phyloP scores from a whole-genome alignment of 2,888 invertebrate species.

The Callyntrura guangdongensis region DNA sequence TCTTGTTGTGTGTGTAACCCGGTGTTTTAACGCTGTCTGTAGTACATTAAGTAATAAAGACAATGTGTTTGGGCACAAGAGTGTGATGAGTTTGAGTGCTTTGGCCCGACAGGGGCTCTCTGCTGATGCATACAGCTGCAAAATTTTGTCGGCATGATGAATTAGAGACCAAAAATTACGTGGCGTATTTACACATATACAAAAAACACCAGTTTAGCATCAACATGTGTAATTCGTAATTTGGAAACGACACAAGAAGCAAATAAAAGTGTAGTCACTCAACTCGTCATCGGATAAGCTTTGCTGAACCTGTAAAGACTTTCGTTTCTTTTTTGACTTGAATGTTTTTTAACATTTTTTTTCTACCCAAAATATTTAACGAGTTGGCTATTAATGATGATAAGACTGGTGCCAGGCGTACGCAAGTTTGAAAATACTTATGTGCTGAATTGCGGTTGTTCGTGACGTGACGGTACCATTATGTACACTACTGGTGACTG shows the following conservation, averaged over 20 bases:
- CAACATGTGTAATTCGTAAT: neutral
- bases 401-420: slow-evolving; percentile 52
- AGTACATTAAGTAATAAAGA: slow-evolving; percentile 23
- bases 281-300: slow-evolving; percentile 19
- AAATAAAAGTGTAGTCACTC: slow-evolving; percentile 25
- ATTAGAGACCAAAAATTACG: slow-evolving; percentile 37
- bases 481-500: neutral
- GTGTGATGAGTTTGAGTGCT: neutral
- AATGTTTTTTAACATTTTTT: neutral
- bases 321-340: neutral
- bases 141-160: slow-evolving; percentile 51
- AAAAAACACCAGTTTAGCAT: neutral
- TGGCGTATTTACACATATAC: neutral
- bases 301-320: neutral
- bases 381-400: slow-evolving; percentile 46
- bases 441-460: slow-evolving; percentile 50
- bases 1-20: neutral
- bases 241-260: slow-evolving; percentile 34
- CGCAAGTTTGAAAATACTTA: slow-evolving; percentile 36
- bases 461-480: slow-evolving; percentile 62
- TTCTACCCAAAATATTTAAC: slow-evolving; percentile 29
- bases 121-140: neutral
- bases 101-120: slow-evolving; percentile 15
- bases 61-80: neutral
- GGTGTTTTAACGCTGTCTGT: slow-evolving; percentile 22